Conservation (phyloP, 2,888 invertebrate species). For the Eubasilissa splendida region DNA sequence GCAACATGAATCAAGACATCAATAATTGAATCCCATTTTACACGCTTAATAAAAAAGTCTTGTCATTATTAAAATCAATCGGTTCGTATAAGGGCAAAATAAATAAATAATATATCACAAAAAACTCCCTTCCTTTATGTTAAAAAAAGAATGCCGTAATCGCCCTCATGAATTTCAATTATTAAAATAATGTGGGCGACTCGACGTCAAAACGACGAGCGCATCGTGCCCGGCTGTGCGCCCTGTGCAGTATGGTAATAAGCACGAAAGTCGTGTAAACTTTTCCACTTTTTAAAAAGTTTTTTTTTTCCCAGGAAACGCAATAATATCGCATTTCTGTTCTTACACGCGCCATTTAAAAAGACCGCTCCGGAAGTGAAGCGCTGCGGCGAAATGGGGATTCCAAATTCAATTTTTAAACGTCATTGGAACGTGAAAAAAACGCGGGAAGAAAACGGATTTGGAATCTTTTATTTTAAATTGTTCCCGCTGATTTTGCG, state of each 20-base stretch:
- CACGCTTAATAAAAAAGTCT: constrained; percentile 20
- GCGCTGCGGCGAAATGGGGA: constrained; percentile 43
- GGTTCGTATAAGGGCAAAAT: constrained; percentile 29
- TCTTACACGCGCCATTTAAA: constrained; percentile 57
- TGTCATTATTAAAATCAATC: constrained; percentile 47
- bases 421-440: constrained; percentile 51
- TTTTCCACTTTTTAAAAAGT: constrained; percentile 18
- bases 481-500: constrained; percentile 51
- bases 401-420: constrained; percentile 56
- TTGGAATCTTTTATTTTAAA: constrained; percentile 44
- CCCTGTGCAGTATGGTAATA: constrained; percentile 34
- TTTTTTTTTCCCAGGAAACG: constrained; percentile 41
- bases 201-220: constrained; percentile 6
- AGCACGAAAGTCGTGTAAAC: constrained; percentile 33
- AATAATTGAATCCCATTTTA: background rate
- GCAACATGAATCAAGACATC: no score
- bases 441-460: constrained; percentile 11
- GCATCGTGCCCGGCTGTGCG: constrained; percentile 4
- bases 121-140: constrained; percentile 24
- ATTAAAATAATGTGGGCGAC: constrained; percentile 50
- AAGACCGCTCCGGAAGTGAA: constrained; percentile 53
- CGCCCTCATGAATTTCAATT: constrained; percentile 56
- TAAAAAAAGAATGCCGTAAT: constrained; percentile 39
- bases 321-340: constrained; percentile 52
- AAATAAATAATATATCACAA: constrained; percentile 36